Conservation (phyloP, 2,113 vertebrate genomes). For the Ancistrus triradiatus region DNA sequence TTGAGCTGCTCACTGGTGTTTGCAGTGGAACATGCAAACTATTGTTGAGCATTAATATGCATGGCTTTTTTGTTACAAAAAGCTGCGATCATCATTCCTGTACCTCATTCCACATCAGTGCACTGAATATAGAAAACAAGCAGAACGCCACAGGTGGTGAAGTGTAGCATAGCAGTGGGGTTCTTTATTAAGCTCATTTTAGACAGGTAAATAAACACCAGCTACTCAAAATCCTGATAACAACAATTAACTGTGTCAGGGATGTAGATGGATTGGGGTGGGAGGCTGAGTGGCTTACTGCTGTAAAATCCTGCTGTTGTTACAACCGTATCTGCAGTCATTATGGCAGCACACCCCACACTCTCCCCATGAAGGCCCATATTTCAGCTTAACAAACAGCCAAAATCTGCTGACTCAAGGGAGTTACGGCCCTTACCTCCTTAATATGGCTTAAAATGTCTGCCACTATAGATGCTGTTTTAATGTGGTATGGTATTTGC, state of each 20-base stretch:
- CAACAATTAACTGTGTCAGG: conserved; percentile 48
- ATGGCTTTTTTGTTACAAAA: conserved; percentile 9
- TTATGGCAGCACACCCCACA: background rate
- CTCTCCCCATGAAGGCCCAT: conserved; percentile 1
- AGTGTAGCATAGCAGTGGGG: background rate
- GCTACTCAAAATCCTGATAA: conserved; percentile 49
- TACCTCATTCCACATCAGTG: background rate
- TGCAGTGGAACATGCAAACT: conserved; percentile 13
- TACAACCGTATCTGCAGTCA: conserved; percentile 1
- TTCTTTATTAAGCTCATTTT: conserved; percentile 13
- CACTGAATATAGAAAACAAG: background rate
- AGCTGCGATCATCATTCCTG: background rate
- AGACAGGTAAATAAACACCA: conserved; percentile 21
- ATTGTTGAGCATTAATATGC: conserved; percentile 28
- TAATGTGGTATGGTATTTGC: conserved; percentile 57
- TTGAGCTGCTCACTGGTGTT: conserved; percentile 30
- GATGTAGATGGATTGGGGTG: conserved; percentile 3
- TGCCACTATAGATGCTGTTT: conserved; percentile 57
- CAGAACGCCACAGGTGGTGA: background rate
- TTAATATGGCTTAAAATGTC: conserved; percentile 53
- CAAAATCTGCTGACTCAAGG: conserved; percentile 55
- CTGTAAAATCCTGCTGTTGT: conserved; percentile 7
- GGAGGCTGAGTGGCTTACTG: conserved; percentile 35
- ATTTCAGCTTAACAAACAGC: conserved; percentile 43
- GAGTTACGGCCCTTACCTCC: conserved; percentile 40